Base-by-base conservation (phyloP, 2,888 invertebrate species). In the Mechanitis messenoides region DNA sequence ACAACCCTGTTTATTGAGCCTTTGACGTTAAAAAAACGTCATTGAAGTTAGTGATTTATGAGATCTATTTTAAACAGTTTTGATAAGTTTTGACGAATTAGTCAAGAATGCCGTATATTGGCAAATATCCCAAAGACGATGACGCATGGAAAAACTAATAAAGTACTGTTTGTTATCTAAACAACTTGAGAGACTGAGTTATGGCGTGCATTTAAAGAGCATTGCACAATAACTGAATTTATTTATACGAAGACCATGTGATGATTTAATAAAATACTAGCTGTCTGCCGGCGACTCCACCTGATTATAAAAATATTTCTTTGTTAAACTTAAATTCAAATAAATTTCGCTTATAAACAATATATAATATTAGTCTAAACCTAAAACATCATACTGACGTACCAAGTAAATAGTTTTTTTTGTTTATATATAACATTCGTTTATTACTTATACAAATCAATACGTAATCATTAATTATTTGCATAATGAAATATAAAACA, bases 61-160 rank as follows among this genome's bases (percentile, higher is more conserved):
- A 80, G 71, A 68, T 70, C 75, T 69, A 76, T 80, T 79, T 78
- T 78, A 78, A 76, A 77, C 77, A 42, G 80, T 79, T 79, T 70
- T 79, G 83, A 86, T 85, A 83, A 83, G 78, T 79, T 73, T 71
- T 86, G 85, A 84, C 79, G 81, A 83, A 85, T 85, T 83, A 79
- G 76, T 69, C 71, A 47, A 62, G 62, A 81, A 80, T 79, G 77
- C 74, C 74, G 72, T 73, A 76, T 77, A 79, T 77, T 70, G 74
- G 77, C 75, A 82, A 83, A 81, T 79, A 79, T 76, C 70, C 62
- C 35, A 53, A 72, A 73, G 69, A 71, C 68, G 68, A 65, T 86
- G 87, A 86, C 87, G 86, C 84, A 81, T 72, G 76, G 69, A 69
- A 68, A 63, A 64, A 63, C 67, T 67, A 70, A 67, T 74, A 71